Evolutionary conservation across 2,797 vertebrate species (phyloP), one percentile per base, ranked within the genome.

Genomic region (Tachyglossus aculeatus): DNA sequence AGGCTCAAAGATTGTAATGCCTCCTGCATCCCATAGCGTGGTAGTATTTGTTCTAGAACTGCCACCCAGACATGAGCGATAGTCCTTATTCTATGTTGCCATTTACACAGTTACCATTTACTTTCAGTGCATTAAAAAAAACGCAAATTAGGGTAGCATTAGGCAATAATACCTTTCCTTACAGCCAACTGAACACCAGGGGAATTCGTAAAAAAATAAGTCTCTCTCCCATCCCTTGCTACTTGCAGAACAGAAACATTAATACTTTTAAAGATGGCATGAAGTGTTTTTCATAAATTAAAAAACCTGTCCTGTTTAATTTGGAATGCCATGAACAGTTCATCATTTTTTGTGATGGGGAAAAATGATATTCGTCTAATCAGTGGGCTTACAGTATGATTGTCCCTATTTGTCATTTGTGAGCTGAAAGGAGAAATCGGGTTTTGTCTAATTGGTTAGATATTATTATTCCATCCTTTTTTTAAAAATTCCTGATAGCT

Each of bases 291-390:
- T 45, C 78, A 14, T 27, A 16, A 36, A 60, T 77, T 78, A 50
- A 74, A n/a, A 69, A 60, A 40, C 75, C 58, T 34, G n/a, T 47
- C 22, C 1, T 75, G 22, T 52, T 64, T 81, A 80, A 75, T 74
- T 71, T 80, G 63, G 32, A 80, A 61, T 70, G 61, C 54, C 41
- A 36, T 82, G 84, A 77, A 84, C 87, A 82, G 58, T 72, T 81
- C 85, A 78, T 82, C 60, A 51, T 74, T 79, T 65, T 69, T 67
- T 78, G 74, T 71, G 25, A 76, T 65, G 55, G 70, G 81, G 50
- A 69, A 50, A 56, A 79, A 78, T 65, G 77, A 54, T 67, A 59
- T 69, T 78, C 71, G 24, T 74, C 48, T 37, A 59, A 22, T 56
- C 24, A 47, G 47, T 73, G 44, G 54, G 58, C 34, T 39, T 72